These are phyloP conservation scores for Vipera latastei DNA, from an alignment of 2,797 vertebrate species.

Conservation along the genomic window DNA sequence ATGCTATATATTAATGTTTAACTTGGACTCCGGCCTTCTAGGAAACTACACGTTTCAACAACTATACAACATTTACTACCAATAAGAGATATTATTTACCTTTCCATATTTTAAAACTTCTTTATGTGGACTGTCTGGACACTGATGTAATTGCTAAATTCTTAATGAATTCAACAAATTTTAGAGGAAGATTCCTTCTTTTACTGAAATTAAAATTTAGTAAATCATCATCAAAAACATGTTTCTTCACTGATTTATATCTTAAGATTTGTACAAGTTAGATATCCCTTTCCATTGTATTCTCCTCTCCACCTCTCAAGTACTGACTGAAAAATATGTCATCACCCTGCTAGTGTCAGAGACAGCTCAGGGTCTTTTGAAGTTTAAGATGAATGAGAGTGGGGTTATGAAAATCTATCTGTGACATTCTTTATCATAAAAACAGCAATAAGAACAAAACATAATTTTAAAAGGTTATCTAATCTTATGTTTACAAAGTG, in stretches of 20 bases:
- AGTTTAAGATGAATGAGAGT: background rate
- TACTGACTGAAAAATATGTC: background rate
- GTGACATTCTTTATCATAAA: background rate
- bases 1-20: background rate
- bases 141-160: constrained; percentile 61
- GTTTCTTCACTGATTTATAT: constrained; percentile 39
- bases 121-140: constrained; percentile 51
- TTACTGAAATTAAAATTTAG: constrained; percentile 49
- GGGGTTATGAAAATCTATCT: background rate
- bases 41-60: constrained; percentile 36
- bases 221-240: constrained; percentile 48
- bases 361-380: background rate
- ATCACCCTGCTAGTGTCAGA: background rate
- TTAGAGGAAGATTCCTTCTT: constrained; percentile 46
- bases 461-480: background rate
- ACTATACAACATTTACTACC: constrained; percentile 22
- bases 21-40: background rate
- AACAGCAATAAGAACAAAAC: background rate
- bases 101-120: constrained; percentile 36
- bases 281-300: background rate
- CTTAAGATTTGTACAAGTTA: background rate
- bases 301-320: background rate
- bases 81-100: constrained; percentile 39
- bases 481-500: background rate
- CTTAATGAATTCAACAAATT: constrained; percentile 58